A percentile compares a stretch with the other conserved stretches of the same genome.
Conservation (phyloP, 2,888 invertebrate genomes). For the Neoitamus cyanurus region DNA sequence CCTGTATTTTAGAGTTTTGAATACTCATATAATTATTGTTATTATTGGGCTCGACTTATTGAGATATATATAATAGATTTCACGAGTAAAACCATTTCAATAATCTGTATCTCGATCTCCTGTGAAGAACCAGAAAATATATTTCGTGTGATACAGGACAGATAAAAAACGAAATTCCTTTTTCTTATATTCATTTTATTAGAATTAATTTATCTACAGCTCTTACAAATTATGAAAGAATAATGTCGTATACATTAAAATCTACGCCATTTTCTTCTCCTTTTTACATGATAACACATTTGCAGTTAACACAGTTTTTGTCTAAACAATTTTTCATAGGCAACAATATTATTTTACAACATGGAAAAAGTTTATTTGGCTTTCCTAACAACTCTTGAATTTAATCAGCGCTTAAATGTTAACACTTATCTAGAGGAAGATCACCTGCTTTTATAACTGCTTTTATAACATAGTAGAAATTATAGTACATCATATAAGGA, state of each 20-base stretch:
- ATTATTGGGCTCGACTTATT: too few relatives aligned
- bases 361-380: conserved; percentile 1
- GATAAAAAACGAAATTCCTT: not conserved
- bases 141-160: too few relatives aligned
- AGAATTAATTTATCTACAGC: conserved; percentile 9
- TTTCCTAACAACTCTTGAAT: not conserved
- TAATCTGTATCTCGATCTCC: too few relatives aligned
- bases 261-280: not conserved
- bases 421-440: not conserved
- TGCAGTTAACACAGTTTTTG: not conserved
- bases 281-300: not conserved
- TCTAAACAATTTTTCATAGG: conserved; percentile 8
- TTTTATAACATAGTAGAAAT: not conserved
- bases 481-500: not conserved
- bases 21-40: too few relatives aligned
- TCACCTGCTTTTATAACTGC: conserved; percentile 24
- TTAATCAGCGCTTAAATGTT: not conserved
- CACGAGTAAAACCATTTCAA: too few relatives aligned
- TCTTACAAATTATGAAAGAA: not conserved
- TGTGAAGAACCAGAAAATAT: too few relatives aligned
- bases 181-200: not conserved
- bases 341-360: conserved; percentile 12
- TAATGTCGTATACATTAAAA: not conserved
- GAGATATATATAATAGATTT: too few relatives aligned
- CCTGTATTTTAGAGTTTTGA: too few relatives aligned